Percentiles rank a stretch among this genome's conserved stretches.
Conservation (phyloP, 2,888 invertebrate species). For the Chrysolina oricalcia region DNA sequence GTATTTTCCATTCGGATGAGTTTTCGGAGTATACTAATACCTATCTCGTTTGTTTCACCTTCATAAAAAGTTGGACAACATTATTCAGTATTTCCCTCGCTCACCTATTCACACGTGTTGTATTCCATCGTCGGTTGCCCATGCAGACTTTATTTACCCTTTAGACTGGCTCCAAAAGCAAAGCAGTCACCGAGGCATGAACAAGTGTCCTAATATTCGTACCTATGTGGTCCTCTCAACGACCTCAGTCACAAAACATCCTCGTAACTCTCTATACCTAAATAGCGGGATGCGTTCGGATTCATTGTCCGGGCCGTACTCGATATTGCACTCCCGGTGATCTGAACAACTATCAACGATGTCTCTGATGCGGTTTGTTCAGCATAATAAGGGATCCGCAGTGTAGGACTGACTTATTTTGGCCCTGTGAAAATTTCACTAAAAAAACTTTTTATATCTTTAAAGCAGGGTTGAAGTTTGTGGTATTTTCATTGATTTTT, state of each 20-base stretch:
- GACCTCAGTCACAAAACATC: slow-evolving; percentile 52
- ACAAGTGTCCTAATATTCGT: slow-evolving; percentile 67
- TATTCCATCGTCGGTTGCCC: slow-evolving; percentile 14
- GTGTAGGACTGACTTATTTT: background rate
- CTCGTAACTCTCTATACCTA: slow-evolving; percentile 48
- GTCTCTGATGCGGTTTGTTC: slow-evolving; percentile 46
- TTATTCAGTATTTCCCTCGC: background rate
- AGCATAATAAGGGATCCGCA: slow-evolving; percentile 1
- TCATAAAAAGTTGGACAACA: background rate
- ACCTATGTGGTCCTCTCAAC: slow-evolving; percentile 66
- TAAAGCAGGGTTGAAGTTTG: too few species aligned
- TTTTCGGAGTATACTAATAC: background rate
- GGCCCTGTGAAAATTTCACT: too few species aligned
- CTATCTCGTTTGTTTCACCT: background rate
- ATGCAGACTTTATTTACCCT: slow-evolving; percentile 26
- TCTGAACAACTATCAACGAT: slow-evolving; percentile 48
- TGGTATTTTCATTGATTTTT: too few species aligned
- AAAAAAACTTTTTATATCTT: too few species aligned
- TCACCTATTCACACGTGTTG: slow-evolving; percentile 16
- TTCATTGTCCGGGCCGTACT: slow-evolving; percentile 46
- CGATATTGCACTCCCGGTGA: slow-evolving; percentile 45
- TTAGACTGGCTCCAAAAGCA: slow-evolving; percentile 28
- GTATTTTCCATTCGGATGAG: too few species aligned
- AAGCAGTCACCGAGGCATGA: slow-evolving; percentile 40
- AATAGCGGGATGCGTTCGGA: slow-evolving; percentile 56